Base-by-base conservation (phyloP, 1,140 invertebrate species). In the Neodiprion fabricii region DNA sequence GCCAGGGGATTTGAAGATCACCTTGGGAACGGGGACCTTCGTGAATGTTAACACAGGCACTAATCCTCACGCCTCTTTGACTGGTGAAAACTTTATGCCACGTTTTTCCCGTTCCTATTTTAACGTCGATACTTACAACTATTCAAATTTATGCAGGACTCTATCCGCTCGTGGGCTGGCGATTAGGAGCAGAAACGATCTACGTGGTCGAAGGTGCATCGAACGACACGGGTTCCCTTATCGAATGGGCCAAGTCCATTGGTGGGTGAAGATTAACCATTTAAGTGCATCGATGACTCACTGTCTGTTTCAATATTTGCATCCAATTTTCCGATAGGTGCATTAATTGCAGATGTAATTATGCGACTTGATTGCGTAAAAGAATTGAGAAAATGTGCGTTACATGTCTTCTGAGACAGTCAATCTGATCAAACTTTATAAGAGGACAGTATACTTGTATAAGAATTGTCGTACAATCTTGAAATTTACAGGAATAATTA, bases 11-110 rank as follows among this genome's bases (percentile, higher is more conserved):
- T 90, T 98, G 0, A 99, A 99, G 84, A 87, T 98, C 17, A 99
- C 98, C 0, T 91, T 99, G 88, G 98, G 98, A 0, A 99, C 97
- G 0, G 97, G 98, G 0, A 95, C 95, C 1, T 99, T 99, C 85
- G 85, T 99, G 1, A 93, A 98, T 84, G 90, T 98, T 9, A 96
- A 98, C 82, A 98, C 96, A 1, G 96, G 95, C 1, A 79, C 77
- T 8, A 85, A 91, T 49, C 93, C 96, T 7, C 94, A 96, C 85
- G 94, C 95, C 0, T 96, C 95, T 28, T 85, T 96, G 7, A 88
- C 89, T 50, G 94, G 94, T 90, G 82, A 80, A 73, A 69, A 40
- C 66, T 40, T 72, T 61, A 40, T 61, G 53, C 11, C 53, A 61
- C 9, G 53, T 14, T 40, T 5, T 5, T 40, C 28, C 5, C 53